Percentiles rank a stretch among this genome's conserved stretches.
Evolutionary conservation across 92 coral and sea anemone genomes (phyloP).

Genomic region (Porites evermanni): DNA sequence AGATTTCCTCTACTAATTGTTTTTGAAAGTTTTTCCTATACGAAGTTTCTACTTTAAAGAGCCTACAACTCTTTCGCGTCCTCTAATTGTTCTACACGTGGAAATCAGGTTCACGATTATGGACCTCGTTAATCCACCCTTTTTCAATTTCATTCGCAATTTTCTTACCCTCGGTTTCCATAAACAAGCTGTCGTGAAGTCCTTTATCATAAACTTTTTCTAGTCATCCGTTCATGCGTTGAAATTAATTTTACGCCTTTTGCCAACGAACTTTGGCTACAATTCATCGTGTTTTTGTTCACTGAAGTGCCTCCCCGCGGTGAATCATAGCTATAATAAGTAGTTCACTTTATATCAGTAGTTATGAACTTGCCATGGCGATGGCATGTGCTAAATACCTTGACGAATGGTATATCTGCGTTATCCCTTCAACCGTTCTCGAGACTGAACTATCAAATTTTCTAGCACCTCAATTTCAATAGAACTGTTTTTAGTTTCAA

Average conservation of each 20-base stretch:
- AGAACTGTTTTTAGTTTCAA: not conserved
- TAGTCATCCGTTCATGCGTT: not conserved
- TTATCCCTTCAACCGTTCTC: too few relatives aligned
- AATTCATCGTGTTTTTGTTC: not conserved
- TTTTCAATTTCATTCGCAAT: not conserved
- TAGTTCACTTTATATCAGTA: too few relatives aligned
- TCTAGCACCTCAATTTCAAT: slow-evolving; percentile 1
- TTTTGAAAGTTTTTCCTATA: not conserved
- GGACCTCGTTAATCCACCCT: too few relatives aligned
- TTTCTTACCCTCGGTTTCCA: not conserved
- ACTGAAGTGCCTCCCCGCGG: slow-evolving; percentile 6
- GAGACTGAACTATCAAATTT: not conserved
- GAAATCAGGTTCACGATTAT: too few relatives aligned
- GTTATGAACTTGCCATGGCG: too few relatives aligned
- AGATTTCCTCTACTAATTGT: not conserved
- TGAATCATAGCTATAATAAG: not conserved
- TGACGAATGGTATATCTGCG: too few relatives aligned
- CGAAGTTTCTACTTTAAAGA: not conserved
- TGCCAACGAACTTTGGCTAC: not conserved
- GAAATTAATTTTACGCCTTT: not conserved
- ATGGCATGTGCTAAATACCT: too few relatives aligned
- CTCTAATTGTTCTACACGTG: not conserved
- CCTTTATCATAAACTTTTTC: not conserved
- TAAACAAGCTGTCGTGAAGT: not conserved
- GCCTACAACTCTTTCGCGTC: too few relatives aligned